Conservation (phyloP, 2,113 vertebrate genomes). For the Antechinus stuartii region DNA sequence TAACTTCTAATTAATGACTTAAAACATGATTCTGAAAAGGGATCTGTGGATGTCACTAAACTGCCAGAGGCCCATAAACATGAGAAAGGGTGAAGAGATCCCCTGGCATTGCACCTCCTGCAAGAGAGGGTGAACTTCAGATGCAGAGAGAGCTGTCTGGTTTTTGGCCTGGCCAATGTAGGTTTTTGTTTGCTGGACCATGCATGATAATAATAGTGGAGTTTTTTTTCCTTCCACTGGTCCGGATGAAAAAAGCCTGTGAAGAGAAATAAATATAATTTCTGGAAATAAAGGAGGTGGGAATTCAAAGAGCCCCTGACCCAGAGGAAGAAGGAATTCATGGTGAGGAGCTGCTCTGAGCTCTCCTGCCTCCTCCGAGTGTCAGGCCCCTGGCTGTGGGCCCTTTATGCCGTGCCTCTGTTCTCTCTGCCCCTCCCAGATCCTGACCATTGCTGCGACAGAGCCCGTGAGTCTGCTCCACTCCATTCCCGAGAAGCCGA, state of each 20-base stretch:
- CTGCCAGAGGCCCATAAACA: not conserved
- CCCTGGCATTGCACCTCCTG: too few species aligned
- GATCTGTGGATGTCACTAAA: not conserved
- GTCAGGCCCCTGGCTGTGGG: not conserved
- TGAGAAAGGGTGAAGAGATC: too few species aligned
- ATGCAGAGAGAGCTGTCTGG: not conserved
- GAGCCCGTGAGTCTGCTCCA: constrained; percentile 75
- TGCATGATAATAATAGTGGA: not conserved
- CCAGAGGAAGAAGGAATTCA: not conserved
- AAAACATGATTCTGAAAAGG: not conserved
- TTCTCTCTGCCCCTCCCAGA: constrained; percentile 49
- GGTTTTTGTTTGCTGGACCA: not conserved
- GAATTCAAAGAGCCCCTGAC: not conserved
- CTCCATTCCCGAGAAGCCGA: constrained; percentile 71
- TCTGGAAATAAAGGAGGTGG: not conserved
- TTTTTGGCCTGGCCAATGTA: not conserved
- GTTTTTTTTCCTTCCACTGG: not conserved
- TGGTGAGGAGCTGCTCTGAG: not conserved
- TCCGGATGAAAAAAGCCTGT: not conserved
- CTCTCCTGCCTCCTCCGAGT: not conserved
- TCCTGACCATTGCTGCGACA: constrained; percentile 73
- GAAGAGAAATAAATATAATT: not conserved
- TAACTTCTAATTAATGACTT: not conserved
- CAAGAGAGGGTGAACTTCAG: not conserved
- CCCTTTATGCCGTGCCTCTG: too few species aligned